These are phyloP conservation scores for Rhincodon typus DNA, from an alignment of 2,797 vertebrate species.

Conservation along the genomic window DNA sequence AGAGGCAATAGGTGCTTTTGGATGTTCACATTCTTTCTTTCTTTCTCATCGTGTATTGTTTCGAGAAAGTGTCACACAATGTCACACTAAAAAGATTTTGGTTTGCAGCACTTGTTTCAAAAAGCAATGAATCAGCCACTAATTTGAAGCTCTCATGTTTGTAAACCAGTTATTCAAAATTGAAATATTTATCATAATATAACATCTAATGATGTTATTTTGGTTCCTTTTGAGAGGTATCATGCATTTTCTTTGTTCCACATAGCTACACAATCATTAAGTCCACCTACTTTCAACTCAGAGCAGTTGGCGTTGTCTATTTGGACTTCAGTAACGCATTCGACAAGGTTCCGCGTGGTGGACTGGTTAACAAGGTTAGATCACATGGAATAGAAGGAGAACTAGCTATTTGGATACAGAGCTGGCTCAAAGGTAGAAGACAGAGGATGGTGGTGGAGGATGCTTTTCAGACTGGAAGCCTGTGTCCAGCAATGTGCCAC, in stretches of 20 bases:
- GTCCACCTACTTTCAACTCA: no score
- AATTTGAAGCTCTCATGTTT: background rate
- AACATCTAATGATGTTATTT: constrained; percentile 15
- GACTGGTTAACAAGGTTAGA: no score
- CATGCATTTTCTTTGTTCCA: constrained; percentile 38
- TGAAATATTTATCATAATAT: constrained; percentile 14
- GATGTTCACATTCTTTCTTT: background rate
- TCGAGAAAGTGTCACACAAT: background rate
- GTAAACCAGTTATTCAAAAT: background rate
- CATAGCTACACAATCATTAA: no score
- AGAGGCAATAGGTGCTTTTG: background rate
- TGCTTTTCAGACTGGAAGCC: no score
- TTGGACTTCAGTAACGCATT: no score
- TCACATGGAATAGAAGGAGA: no score
- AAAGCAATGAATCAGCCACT: background rate
- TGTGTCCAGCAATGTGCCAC: no score
- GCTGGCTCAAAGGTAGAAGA: no score
- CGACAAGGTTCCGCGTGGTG: no score
- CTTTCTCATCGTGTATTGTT: background rate
- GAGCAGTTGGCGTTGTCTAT: no score
- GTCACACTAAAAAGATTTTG: background rate
- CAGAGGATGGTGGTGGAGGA: no score
- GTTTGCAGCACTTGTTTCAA: background rate
- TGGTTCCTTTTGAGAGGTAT: constrained; percentile 40
- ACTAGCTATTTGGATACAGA: no score